Evolutionary conservation across 2,888 invertebrate genomes (phyloP), one percentile per base, ranked within the genome.

Genomic region (Pediacus dermestoides): DNA sequence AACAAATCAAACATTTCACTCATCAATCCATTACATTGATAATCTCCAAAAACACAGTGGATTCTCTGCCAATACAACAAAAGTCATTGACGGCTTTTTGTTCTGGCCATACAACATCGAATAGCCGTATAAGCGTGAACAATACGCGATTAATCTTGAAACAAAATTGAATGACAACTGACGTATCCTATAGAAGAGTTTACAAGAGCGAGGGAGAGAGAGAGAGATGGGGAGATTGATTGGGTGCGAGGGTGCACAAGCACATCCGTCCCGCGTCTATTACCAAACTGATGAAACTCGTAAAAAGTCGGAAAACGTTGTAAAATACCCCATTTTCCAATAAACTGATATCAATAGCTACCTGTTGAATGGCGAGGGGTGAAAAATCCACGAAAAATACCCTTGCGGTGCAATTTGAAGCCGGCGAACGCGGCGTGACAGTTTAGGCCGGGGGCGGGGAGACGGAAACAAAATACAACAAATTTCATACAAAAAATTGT

Each of bases 261-360:
- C n/a, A n/a, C n/a, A n/a, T n/a, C n/a, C n/a, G n/a, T n/a, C 33
- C 32, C 34, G 34, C 32, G 27, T 38, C 32, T 32, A 33, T 9
- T 21, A 25, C 11, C 4, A 25, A 25, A 9, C 13, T 28, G 28
- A 14, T 28, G 28, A 57, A 58, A 58, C 41, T 53, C 58, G 58
- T 57, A 58, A 57, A 60, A 61, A 60, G 58, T 63, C 63, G 65
- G 63, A 64, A 23, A 63, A 56, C 61, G 55, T 59, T 57, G 61
- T 64, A 64, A 66, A 66, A 66, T 64, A 66, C 67, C 68, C 66
- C 63, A 67, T 67, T 68, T 68, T 68, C 69, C 69, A 69, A 69
- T 69, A 69, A 69, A 68, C 68, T 66, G 67, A 67, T 70, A 70
- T 67, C 70, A 66, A 70, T 70, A 70, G 64, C 64, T 60, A 70